Base-by-base conservation (phyloP, 2,113 vertebrate genomes). In the Xenus cinereus region DNA sequence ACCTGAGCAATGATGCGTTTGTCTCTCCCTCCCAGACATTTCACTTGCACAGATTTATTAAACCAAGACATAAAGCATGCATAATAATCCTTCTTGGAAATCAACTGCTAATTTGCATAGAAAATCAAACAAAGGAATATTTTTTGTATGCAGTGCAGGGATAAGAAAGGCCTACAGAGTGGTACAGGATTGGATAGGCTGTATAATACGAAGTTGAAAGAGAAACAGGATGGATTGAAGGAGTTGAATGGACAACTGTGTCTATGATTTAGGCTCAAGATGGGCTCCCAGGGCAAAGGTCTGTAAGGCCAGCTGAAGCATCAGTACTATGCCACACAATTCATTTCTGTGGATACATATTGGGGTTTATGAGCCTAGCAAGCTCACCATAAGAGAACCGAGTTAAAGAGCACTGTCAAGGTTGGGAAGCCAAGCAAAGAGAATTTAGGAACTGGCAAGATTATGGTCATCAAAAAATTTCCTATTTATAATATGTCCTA, bases 11-110 rank as follows among this genome's bases (percentile, higher is more conserved):
- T 69, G 71, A 76, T 82, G 62, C 57, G 39, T 80, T 94, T 71
- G 54, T 67, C 24, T 96, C 63, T 90, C n/a, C 71, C 67, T 88
- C 67, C 22, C 68, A 94, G 90, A 78, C 14, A 74, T 96, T 87
- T 64, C 76, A 56, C 22, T 90, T 74, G 62, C 33, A 71, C 10
- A 11, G 32, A 78, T 81, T 74, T 88, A 85, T 90, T 93, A 90
- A 80, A 90, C 88, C 72, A 81, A 93, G 85, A 71, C 68, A 75
- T 77, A 93, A 95, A 88, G 35, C 33, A 63, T 24, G n/a, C 14
- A 46, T 67, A 92, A 72, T 75, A 84, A 83, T 59, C 19, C 19
- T 76, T 60, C 74, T 73, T 66, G 71, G 41, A 93, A 93, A 81
- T 71, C 67, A 80, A 24, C 27, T 56, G 28, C 28, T 84, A 48